Evolutionary conservation across 2,888 invertebrate species (phyloP).

Genomic region (Sialis fuliginosa): DNA sequence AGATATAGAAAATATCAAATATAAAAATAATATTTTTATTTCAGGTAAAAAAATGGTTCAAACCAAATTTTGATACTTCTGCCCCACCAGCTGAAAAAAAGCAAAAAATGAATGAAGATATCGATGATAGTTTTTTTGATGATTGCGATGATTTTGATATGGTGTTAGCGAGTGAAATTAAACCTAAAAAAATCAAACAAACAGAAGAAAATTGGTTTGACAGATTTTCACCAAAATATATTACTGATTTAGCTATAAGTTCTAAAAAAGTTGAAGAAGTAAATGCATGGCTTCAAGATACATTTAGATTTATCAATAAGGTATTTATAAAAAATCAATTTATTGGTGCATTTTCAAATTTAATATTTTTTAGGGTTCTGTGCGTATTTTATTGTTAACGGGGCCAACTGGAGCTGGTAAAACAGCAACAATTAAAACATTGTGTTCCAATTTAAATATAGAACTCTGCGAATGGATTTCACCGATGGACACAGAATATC

Average conservation of each 20-base stretch:
- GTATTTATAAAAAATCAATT: background rate
- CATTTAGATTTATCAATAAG: conserved; percentile 11
- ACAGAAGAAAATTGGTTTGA: conserved; percentile 34
- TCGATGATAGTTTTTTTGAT: background rate
- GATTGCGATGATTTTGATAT: conserved; percentile 2
- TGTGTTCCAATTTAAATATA: conserved; percentile 40
- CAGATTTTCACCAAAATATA: conserved; percentile 35
- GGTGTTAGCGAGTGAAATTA: conserved; percentile 7
- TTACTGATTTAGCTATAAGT: conserved; percentile 53
- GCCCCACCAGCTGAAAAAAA: conserved; percentile 1
- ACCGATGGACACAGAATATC: conserved; percentile 49
- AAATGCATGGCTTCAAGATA: conserved; percentile 40
- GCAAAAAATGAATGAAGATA: background rate
- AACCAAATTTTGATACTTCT: background rate
- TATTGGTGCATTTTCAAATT: background rate
- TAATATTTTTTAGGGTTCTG: conserved; percentile 17
- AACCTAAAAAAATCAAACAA: background rate
- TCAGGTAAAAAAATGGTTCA: background rate
- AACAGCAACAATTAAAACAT: conserved; percentile 47
- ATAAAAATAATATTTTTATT: background rate
- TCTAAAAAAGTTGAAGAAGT: conserved; percentile 57
- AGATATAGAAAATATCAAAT: too few relatives aligned
- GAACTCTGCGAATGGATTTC: conserved; percentile 67
- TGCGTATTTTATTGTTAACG: conserved; percentile 47
- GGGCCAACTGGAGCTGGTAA: conserved; percentile 80